Conservation (phyloP, 1,140 invertebrate species). For the Calosoma granatense region DNA sequence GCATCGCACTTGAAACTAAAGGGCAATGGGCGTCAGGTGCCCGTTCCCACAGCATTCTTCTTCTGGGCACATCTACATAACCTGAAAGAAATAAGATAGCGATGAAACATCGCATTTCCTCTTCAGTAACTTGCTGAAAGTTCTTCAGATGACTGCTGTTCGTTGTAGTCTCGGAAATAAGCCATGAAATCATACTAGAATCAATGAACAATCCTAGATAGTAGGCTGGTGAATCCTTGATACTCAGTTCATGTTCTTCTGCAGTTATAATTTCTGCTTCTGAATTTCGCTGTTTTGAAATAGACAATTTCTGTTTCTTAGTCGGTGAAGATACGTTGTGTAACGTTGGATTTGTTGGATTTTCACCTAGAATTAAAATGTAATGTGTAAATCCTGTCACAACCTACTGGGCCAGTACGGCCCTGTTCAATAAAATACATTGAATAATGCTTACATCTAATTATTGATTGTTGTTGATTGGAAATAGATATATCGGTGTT, state of each 20-base stretch:
- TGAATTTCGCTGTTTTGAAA: background rate
- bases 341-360: background rate
- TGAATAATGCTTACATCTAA: too few species aligned
- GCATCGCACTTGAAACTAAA: slow-evolving; percentile 18
- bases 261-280: slow-evolving; percentile 3
- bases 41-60: slow-evolving; percentile 20
- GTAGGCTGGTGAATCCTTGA: background rate
- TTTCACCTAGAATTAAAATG: background rate
- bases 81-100: slow-evolving; percentile 18
- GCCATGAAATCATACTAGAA: background rate
- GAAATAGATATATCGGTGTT: background rate
- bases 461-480: background rate
- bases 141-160: background rate
- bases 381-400: background rate
- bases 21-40: slow-evolving; percentile 18
- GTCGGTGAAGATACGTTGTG: background rate
- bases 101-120: slow-evolving; percentile 19
- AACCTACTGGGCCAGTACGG: too few species aligned
- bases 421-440: too few species aligned
- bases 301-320: background rate
- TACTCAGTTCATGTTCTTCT: slow-evolving; percentile 6
- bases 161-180: background rate
- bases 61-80: slow-evolving; percentile 17
- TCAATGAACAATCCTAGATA: slow-evolving; percentile 7
- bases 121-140: background rate